These are phyloP conservation scores for Phymanthus crucifer DNA, from an alignment of 92 coral and sea anemone species.

Conservation along the genomic window DNA sequence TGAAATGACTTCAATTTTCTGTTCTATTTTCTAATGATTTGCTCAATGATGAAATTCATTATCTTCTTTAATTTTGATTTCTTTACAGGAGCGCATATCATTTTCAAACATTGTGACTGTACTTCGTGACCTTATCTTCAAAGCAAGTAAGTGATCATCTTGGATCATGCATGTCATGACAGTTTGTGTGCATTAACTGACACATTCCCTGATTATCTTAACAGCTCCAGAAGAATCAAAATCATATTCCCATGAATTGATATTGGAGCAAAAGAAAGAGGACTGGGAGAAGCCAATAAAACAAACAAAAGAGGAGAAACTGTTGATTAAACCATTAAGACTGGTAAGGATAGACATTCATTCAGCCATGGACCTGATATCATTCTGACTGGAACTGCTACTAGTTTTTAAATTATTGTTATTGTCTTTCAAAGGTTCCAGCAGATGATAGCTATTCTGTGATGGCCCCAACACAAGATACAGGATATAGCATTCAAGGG, in stretches of 20 bases:
- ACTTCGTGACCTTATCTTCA: background rate
- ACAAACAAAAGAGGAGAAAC: background rate
- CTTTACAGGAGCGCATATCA: background rate
- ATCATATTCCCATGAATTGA: background rate
- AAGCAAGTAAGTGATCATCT: background rate
- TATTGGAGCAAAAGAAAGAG: background rate
- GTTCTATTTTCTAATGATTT: background rate
- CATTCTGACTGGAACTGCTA: background rate
- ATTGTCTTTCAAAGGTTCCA: background rate
- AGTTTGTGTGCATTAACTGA: no score
- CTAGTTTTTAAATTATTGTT: background rate
- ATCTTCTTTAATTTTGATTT: background rate
- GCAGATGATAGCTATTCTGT: background rate
- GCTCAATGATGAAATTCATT: background rate
- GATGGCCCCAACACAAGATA: background rate
- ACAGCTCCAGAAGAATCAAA: background rate
- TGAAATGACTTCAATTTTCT: background rate
- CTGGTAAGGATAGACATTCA: background rate
- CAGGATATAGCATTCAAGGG: background rate
- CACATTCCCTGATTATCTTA: background rate
- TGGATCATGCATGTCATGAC: background rate
- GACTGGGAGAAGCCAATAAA: constrained; percentile 8
- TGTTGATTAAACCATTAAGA: background rate
- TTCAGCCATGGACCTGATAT: background rate
- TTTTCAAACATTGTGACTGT: background rate